Evolutionary conservation across 2,888 invertebrate species (phyloP), one percentile per base, ranked within the genome.

Genomic region (Agrotis puta): DNA sequence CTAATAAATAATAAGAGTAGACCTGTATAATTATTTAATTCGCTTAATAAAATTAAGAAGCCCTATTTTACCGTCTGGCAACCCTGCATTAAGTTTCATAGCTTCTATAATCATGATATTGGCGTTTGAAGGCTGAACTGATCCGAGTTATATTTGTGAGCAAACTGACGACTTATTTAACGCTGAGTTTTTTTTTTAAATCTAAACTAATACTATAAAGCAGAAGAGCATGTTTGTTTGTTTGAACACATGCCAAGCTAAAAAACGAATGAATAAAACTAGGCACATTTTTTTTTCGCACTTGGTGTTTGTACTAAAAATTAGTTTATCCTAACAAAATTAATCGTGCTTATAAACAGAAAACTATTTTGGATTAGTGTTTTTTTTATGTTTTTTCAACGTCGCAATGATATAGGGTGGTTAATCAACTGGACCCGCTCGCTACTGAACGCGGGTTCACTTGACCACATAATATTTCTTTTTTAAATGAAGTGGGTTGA

Each of bases 51-150:
- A 11, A 20, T 2, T 2, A 9, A 43, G 0, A 16, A 74, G 3
- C 3, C n/a, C 9, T n/a, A 33, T 53, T 20, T 22, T 39, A 43
- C n/a, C 51, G 51, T 58, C 69, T 61, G 74, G 77, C 61, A 66
- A 64, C 33, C 67, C 79, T 64, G 58, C 39, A 27, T 45, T 48
- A n/a, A 64, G 6, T 54, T 69, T 53, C 11, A 65, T 48, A 63
- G 79, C 79, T 82, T 82, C 47, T 48, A 73, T 58, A 45, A 24
- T 64, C 53, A 57, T 56, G 45, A 58, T 27, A 18, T 68, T 56
- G 61, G 51, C 33, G 51, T 68, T 64, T 50, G 48, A 67, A 51
- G 47, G 16, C 47, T 47, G 43, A 75, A 53, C 18, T 45, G 20
- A 50, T 13, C 14, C n/a, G 13, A 56, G 22, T 51, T n/a, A 53